Conservation (phyloP, 2,113 vertebrate species). For the Rhodinocichla rosea region DNA sequence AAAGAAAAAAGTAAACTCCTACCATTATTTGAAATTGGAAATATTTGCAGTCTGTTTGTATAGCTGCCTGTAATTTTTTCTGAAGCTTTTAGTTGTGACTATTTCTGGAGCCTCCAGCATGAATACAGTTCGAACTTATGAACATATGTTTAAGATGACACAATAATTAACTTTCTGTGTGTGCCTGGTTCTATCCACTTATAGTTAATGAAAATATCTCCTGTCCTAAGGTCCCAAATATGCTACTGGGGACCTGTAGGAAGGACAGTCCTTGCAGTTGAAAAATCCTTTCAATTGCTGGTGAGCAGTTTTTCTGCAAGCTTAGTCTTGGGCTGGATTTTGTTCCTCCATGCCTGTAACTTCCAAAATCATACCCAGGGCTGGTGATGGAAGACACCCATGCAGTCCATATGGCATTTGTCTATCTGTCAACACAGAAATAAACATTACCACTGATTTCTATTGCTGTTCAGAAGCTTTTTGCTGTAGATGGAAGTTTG, state of each 20-base stretch:
- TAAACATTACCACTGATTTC: not conserved
- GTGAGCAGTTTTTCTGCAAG: not conserved
- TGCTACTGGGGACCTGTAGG: not conserved
- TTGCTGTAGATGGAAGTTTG: not conserved
- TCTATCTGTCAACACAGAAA: slow-evolving; percentile 16
- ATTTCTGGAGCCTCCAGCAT: not conserved
- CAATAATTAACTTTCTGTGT: not conserved
- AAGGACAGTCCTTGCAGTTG: not conserved
- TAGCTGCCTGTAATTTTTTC: not conserved
- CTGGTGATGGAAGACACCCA: slow-evolving; percentile 14
- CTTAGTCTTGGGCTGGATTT: not conserved
- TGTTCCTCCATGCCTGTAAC: not conserved
- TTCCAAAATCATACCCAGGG: not conserved
- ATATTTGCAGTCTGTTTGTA: not conserved
- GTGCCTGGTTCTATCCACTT: not conserved
- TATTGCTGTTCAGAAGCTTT: not conserved
- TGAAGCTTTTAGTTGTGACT: not conserved
- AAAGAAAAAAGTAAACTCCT: fast-evolving
- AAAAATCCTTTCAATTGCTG: not conserved
- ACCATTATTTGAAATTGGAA: not conserved
- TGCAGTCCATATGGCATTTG: slow-evolving; percentile 35
- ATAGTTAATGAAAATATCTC: not conserved
- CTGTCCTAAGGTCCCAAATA: not conserved
- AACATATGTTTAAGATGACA: slow-evolving; percentile 4
- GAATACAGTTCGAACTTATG: not conserved